These are phyloP conservation scores for Acleris holmiana DNA, from an alignment of 2,888 invertebrate species.

Conservation along the genomic window DNA sequence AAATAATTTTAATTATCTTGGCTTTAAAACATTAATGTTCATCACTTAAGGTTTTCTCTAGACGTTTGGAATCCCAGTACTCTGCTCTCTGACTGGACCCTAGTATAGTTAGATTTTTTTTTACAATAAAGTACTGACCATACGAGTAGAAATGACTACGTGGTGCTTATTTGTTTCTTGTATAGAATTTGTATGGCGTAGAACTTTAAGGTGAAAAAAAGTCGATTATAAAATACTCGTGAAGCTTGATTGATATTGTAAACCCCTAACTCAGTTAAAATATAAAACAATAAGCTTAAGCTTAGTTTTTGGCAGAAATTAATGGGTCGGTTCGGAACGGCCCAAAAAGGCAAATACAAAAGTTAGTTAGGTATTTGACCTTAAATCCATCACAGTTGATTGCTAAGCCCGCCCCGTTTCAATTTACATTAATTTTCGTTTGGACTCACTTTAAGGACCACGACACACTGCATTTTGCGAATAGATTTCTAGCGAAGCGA, in stretches of 20 bases:
- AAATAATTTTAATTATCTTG: no score
- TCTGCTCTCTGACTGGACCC: no score
- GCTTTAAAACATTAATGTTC: no score
- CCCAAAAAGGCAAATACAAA: constrained; percentile 47
- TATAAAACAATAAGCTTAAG: constrained; percentile 44
- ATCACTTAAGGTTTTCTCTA: no score
- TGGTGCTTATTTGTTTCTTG: no score
- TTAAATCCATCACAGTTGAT: constrained; percentile 57
- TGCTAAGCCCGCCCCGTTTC: constrained; percentile 45
- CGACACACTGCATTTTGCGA: constrained; percentile 13
- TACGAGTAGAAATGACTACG: no score
- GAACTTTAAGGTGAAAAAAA: no score
- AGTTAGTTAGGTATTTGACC: constrained; percentile 52
- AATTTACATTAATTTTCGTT: constrained; percentile 50
- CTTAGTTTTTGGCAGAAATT: constrained; percentile 48
- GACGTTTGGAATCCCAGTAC: no score
- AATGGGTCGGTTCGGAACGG: constrained; percentile 40
- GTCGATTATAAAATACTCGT: no score
- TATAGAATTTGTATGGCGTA: no score
- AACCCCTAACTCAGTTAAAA: constrained; percentile 10
- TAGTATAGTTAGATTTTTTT: no score
- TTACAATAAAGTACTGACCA: no score
- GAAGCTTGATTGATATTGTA: not conserved
- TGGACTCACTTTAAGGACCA: constrained; percentile 14
- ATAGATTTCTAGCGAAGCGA: not conserved